Percentiles rank a stretch among this genome's conserved stretches.
These are phyloP conservation scores for Stylophora pistillata DNA, from an alignment of 64 coral and sea anemone species.

Conservation along the genomic window DNA sequence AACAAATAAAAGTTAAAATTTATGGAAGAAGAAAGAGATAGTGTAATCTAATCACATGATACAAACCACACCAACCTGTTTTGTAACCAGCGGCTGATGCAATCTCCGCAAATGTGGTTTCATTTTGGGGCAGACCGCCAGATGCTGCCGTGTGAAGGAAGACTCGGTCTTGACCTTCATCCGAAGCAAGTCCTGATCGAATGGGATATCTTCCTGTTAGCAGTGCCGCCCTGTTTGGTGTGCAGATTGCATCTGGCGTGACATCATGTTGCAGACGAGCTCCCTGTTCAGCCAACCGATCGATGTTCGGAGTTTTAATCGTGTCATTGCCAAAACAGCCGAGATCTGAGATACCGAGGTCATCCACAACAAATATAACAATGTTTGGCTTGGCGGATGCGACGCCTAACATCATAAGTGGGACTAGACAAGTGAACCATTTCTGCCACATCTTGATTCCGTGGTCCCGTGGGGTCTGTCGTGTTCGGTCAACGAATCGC, in stretches of 20 bases:
- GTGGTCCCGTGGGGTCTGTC: too few species aligned
- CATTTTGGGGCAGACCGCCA: constrained; percentile 60
- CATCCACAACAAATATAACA: constrained; percentile 77
- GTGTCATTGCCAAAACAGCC: constrained; percentile 83
- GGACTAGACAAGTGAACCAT: not conserved
- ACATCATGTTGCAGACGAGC: constrained; percentile 60
- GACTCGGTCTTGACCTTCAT: constrained; percentile 22
- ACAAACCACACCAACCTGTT: constrained; percentile 37
- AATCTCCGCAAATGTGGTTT: constrained; percentile 58
- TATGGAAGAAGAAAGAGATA: not conserved
- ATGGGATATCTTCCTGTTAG: constrained; percentile 76
- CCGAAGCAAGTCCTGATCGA: constrained; percentile 48
- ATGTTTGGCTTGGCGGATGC: constrained; percentile 39
- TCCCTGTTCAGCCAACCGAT: constrained; percentile 58
- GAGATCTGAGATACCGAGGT: constrained; percentile 67
- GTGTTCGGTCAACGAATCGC: too few species aligned
- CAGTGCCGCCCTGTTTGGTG: constrained; percentile 67
- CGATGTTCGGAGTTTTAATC: constrained; percentile 79
- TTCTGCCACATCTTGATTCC: not conserved
- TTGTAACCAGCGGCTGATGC: constrained; percentile 25
- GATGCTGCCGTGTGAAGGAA: constrained; percentile 21
- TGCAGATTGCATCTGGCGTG: constrained; percentile 58
- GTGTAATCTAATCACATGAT: not conserved
- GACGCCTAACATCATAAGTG: too few species aligned
- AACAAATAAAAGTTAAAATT: too few species aligned